Evolutionary conservation across 2,113 vertebrate genomes (phyloP), one percentile per base, ranked within the genome.

Genomic region (Lota lota): DNA sequence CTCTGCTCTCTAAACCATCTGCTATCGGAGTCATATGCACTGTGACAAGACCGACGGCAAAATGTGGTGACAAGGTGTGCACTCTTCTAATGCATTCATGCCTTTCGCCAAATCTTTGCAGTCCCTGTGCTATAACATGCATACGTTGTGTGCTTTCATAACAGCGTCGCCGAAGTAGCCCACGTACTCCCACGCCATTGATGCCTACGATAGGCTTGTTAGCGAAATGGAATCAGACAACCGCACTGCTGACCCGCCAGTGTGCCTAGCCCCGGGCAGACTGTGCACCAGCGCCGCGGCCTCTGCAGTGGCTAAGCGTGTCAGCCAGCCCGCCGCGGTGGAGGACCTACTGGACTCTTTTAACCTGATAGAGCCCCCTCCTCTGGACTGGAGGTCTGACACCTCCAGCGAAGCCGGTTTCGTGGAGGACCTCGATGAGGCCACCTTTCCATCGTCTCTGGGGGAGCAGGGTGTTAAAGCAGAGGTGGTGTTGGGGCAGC

Each of bases 371-470:
- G 90, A 92, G 62, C 92, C 92, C 66, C 92, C 92, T 68, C 92
- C 92, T 0, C 76, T 93, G 65, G 92, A 93, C 79, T 93, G 92
- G 92, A 90, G 80, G 77, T 92, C 91, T 0, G 92, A 93, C 19
- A 89, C 89, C 21, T 93, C 92, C n/a, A 90, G 88, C 22, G 90
- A 92, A 2, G 67, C 21, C 0, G 82, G 67, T 63, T 86, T 88
- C 0, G 69, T 76, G 28, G 78, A 78, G 0, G 85, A 88, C 22
- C 66, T 88, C 24, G 86, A 89, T 8, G 84, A 87, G n/a, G 60
- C 78, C 40, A 65, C 65, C 66, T 82, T 76, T 64, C 70, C 68
- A 17, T 67, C 74, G 11, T 20, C 81, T 18, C 68, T 68, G 47
- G 85, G 87, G 40, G 40, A 8, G 40, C 40, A 47, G 8, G 40